Base-by-base conservation (phyloP, 2,888 invertebrate genomes). In the Diogma glabrata region DNA sequence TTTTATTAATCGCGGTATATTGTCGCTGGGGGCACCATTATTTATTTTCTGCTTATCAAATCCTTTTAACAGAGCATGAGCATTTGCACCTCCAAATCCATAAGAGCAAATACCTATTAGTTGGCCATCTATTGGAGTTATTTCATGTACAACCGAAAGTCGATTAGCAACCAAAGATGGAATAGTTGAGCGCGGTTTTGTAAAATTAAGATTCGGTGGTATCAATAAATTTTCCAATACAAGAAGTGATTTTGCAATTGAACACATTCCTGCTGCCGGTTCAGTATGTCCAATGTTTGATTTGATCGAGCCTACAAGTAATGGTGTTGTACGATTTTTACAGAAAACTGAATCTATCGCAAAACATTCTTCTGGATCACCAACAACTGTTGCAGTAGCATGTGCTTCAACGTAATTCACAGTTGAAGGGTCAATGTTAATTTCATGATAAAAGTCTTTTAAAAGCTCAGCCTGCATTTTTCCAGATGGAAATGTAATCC, bases 201-300 rank as follows among this genome's bases (percentile, higher is more conserved):
- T 70, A 67, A 75, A 93, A 69, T 96, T 82, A 10, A 95, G 74
- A 64, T 95, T 96, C 3, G 91, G 89, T 1, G 94, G 86, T 47
- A 96, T 79, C 20, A 74, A 69, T 1, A 85, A 84, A 4, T 78
- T 79, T 62, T 90, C 85, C 75, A 92, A 88, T 0, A 87, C 84
- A 48, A 91, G 77, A 47, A 88, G 64, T 57, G 81, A 86, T 74
- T 93, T 93, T 1, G 84, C 79, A 53, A 93, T 66, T 0, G 89
- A 85, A 58, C 87, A 87, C 2, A 92, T 72, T 7, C 91, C 87
- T 4, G 88, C 87, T 2, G 81, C 80, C 1, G 93, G 86, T 64
- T 96, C 96, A 1, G 88, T 79, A 67, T 96, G 96, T 0, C 96
- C 96, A 65, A 94, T 76, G 68, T 94, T 96, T 0, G 93, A 92